These are phyloP conservation scores for Oncorhynchus tshawytscha DNA, from an alignment of 2,113 vertebrate species.

Conservation along the genomic window DNA sequence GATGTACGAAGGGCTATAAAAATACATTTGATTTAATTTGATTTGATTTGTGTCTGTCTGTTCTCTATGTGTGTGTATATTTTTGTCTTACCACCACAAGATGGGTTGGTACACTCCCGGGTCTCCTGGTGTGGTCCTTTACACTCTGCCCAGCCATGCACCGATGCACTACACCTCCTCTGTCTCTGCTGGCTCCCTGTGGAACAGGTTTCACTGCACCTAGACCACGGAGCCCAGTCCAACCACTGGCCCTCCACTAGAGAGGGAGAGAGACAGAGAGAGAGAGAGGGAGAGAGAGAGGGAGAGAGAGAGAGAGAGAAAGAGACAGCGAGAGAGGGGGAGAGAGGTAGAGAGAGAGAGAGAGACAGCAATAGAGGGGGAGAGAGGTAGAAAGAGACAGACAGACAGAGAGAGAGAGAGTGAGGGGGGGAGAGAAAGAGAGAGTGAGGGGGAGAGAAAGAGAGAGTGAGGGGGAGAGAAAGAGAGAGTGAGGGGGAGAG, in stretches of 20 bases:
- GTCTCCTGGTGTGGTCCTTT: slow-evolving; percentile 87
- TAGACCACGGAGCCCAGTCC: slow-evolving; percentile 92
- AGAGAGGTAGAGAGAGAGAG: no score
- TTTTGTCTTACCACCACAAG: slow-evolving; percentile 84
- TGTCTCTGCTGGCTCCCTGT: slow-evolving; percentile 88
- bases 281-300: no score
- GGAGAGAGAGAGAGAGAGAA: no score
- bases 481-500: slow-evolving; percentile 15
- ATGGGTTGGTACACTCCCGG: slow-evolving; percentile 83
- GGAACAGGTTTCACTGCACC: slow-evolving; percentile 88
- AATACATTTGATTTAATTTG: no score
- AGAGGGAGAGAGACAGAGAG: no score
- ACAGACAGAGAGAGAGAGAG: not conserved
- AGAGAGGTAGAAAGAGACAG: no score
- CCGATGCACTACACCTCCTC: slow-evolving; percentile 86
- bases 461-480: not conserved
- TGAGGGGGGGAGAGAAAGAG: not conserved
- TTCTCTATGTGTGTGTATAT: not conserved
- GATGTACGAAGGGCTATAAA: no score
- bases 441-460: not conserved
- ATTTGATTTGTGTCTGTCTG: slow-evolving; percentile 13
- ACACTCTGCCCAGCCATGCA: slow-evolving; percentile 91
- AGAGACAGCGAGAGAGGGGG: no score
- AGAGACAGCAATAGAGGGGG: no score
- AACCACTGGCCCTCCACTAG: slow-evolving; percentile 97